Evolutionary conservation across 2,888 invertebrate genomes (phyloP).

Genomic region (Hirtodrosophila confusa): DNA sequence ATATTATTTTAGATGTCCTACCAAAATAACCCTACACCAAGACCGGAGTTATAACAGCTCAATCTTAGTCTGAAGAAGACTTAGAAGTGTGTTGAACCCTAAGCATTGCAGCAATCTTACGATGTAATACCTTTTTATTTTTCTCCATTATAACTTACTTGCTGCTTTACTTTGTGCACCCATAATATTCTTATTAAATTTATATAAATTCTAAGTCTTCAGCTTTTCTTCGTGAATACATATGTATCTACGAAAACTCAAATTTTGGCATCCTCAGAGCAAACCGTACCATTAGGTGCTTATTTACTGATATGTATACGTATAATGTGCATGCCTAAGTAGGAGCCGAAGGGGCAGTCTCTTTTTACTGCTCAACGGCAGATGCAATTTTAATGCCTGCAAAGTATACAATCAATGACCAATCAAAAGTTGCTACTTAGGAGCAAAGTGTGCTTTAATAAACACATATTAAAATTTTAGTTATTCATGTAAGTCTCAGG

Average conservation of each 20-base stretch:
- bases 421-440: constrained; percentile 77
- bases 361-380: constrained; percentile 46
- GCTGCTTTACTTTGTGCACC: constrained; percentile 6
- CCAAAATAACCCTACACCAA: too few relatives aligned
- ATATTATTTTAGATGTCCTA: too few relatives aligned
- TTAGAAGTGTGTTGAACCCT: constrained; percentile 19
- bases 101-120: background rate
- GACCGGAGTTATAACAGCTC: too few relatives aligned
- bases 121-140: constrained; percentile 3
- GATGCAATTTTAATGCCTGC: constrained; percentile 66
- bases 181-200: constrained; percentile 34
- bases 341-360: constrained; percentile 17
- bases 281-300: constrained; percentile 49
- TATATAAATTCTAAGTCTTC: constrained; percentile 29
- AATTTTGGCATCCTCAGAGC: constrained; percentile 6
- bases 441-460: constrained; percentile 61
- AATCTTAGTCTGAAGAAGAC: too few relatives aligned
- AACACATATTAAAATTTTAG: constrained; percentile 80
- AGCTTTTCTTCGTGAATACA: background rate
- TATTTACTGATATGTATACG: constrained; percentile 56
- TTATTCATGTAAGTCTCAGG: constrained; percentile 75
- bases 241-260: constrained; percentile 6
- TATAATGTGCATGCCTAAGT: constrained; percentile 66
- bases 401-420: constrained; percentile 74
- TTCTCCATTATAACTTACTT: background rate